Conservation (phyloP, 2,888 invertebrate genomes). For the Pseudococcus longispinus region DNA sequence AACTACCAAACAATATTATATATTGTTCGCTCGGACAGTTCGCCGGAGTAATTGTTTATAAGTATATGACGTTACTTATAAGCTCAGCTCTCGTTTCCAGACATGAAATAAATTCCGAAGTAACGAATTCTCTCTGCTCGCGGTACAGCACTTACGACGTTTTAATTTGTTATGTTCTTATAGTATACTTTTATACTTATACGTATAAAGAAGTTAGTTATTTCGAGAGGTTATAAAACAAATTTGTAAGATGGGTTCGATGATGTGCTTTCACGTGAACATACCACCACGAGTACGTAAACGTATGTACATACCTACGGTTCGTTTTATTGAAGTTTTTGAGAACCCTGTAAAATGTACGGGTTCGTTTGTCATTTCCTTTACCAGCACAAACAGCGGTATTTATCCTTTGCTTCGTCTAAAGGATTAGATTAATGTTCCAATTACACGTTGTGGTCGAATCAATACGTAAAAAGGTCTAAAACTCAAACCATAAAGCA, state of each 20-base stretch:
- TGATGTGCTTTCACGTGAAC: too few relatives aligned
- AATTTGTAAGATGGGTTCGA: background rate
- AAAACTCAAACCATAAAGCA: background rate
- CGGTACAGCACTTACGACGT: background rate
- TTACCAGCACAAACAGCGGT: background rate
- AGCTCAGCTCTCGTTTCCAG: background rate
- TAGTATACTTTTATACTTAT: background rate
- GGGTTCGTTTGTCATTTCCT: background rate
- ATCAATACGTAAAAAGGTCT: constrained; percentile 3
- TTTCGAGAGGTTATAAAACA: background rate
- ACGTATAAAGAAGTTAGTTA: background rate
- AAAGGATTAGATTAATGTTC: constrained; percentile 1
- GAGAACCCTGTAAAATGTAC: background rate
- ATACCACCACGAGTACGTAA: too few relatives aligned
- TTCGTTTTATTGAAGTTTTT: background rate
- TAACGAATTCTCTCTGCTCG: background rate
- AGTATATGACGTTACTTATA: background rate
- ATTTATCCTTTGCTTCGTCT: background rate
- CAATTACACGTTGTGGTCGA: constrained; percentile 28
- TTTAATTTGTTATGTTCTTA: constrained; percentile 13
- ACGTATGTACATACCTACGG: too few relatives aligned
- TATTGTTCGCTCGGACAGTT: constrained; percentile 2
- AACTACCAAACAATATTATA: constrained; percentile 23
- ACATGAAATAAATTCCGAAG: background rate
- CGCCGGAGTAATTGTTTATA: background rate